Evolutionary conservation across 2,797 vertebrate species (phyloP).

Genomic region (Sparidentex hasta): DNA sequence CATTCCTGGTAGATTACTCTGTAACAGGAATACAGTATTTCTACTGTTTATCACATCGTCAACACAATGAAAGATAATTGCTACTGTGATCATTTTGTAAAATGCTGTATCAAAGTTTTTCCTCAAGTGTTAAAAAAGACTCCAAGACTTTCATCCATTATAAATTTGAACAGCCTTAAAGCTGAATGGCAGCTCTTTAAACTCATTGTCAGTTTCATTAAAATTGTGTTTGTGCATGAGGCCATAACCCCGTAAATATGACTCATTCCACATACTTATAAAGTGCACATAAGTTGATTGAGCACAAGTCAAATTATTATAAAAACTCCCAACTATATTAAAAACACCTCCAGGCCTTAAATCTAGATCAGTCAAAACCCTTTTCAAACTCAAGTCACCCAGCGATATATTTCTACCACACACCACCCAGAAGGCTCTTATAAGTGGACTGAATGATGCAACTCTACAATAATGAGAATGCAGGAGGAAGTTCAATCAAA

Average conservation of each 20-base stretch:
- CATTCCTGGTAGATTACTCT: too few relatives aligned
- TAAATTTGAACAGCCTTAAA: too few relatives aligned
- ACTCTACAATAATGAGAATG: neutral
- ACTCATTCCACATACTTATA: neutral
- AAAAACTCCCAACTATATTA: neutral
- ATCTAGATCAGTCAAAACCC: neutral
- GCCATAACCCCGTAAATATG: neutral
- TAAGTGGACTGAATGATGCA: slow-evolving; percentile 8
- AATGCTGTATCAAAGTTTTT: too few relatives aligned
- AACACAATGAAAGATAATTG: neutral
- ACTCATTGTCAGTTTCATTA: neutral
- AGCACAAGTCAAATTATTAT: neutral
- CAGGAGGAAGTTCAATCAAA: slow-evolving; percentile 13
- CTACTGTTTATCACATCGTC: neutral
- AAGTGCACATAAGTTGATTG: neutral
- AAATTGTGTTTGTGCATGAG: neutral
- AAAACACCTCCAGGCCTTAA: slow-evolving; percentile 1
- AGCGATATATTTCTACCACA: neutral
- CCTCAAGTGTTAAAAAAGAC: too few relatives aligned
- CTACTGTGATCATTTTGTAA: too few relatives aligned
- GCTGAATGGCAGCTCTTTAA: neutral
- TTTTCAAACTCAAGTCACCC: neutral
- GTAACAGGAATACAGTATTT: neutral
- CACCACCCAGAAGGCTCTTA: slow-evolving; percentile 4
- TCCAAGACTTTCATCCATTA: too few relatives aligned